phyloP scores from a whole-genome alignment of 2,888 invertebrate species.

The Leistus spinibarbis region DNA sequence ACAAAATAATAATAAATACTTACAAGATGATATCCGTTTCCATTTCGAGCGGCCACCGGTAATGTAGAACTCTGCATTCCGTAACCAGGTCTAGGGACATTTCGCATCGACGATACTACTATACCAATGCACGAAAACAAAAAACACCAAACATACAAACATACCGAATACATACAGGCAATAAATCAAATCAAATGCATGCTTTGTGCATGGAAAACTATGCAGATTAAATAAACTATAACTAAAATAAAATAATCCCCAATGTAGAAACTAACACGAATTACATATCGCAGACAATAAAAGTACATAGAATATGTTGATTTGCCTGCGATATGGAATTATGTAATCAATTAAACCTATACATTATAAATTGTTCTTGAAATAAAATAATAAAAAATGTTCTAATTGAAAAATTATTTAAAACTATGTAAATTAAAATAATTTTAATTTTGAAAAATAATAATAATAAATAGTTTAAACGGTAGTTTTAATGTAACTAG shows the following conservation, averaged over 20 bases:
- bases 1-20: constrained; percentile 46
- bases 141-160: constrained; percentile 35
- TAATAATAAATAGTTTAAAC: not conserved
- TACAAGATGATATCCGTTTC: constrained; percentile 53
- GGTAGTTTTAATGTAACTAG: not conserved
- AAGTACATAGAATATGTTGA: too few relatives aligned
- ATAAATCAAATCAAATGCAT: constrained; percentile 10
- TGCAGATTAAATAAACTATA: not conserved
- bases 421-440: not conserved
- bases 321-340: too few relatives aligned
- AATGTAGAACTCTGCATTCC: constrained; percentile 76
- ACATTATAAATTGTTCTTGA: too few relatives aligned
- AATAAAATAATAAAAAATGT: too few relatives aligned
- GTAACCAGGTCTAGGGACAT: constrained; percentile 80
- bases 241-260: not conserved
- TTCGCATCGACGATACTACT: constrained; percentile 66
- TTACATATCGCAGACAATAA: too few relatives aligned
- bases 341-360: too few relatives aligned
- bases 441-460: not conserved
- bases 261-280: too few relatives aligned
- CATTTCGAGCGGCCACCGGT: constrained; percentile 61
- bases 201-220: not conserved
- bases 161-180: constrained; percentile 41
- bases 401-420: too few relatives aligned
- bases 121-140: constrained; percentile 47